Base-by-base conservation (phyloP, 2,113 vertebrate genomes). In the Sterrhoptilus dennistouni region DNA sequence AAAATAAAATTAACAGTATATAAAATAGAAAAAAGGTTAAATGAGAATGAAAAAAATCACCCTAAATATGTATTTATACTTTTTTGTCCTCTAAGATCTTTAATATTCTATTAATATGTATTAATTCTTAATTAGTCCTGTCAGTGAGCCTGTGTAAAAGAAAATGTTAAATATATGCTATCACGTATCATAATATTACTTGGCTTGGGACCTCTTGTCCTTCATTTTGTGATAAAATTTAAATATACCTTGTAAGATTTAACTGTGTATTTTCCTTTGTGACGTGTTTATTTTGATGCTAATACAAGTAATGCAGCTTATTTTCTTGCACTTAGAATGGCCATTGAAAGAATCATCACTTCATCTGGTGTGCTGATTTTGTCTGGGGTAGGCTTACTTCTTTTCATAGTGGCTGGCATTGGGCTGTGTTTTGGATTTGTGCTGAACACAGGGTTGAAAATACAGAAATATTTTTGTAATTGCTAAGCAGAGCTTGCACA, bases 391-490 rank as follows among this genome's bases (percentile, higher is more conserved):
- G 11, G 8, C 14, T 64, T 42, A 28, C 7, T 52, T 52, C 36
- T 65, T 18, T 50, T 44, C 35, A 35, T 18, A 24, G 27, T 23
- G n/a, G 15, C 12, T 54, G 22, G 3, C 2, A 28, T 6, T 2
- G 22, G 25, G 12, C 12, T 33, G 2, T 27, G 27, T 15, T 71
- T 56, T 22, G 25, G 12, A 50, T 72, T 57, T 65, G 21, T 57
- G 35, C 12, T 57, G 35, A 57, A 36, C 31, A 42, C 5, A 12
- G 19, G 3, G 21, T 19, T 33, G 36, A 50, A 15, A 36, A 36
- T 0, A 31, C 0, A 36, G 17, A 42, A 9, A 28, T 28, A 2
- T 33, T 64, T 64, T 36, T 65, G 4, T 19, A 42, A 19, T 7
- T 27, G 44, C 2, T 36, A 13, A 36, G 12, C 42, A 28, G 36